phyloP scores from a whole-genome alignment of 2,113 vertebrate species.

The Brienomyrus brachyistius region DNA sequence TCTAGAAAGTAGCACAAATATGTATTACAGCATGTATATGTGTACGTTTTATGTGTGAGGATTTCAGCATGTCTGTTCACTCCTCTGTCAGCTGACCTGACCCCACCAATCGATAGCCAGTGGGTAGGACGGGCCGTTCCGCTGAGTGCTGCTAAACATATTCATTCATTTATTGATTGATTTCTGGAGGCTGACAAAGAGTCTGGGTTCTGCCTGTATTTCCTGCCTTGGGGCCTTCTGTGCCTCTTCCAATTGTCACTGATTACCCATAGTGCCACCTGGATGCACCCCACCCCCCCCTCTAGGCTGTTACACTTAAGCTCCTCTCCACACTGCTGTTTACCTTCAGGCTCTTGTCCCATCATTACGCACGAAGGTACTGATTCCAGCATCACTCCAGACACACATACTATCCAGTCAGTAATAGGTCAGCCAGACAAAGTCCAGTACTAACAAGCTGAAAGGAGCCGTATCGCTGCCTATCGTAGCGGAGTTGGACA shows the following conservation, averaged over 20 bases:
- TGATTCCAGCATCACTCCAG: neutral
- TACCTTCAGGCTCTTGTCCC: neutral
- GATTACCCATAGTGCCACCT: neutral
- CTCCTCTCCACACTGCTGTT: neutral
- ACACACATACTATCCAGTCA: neutral
- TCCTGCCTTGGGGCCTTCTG: neutral
- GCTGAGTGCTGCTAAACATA: conserved; percentile 46
- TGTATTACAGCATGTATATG: neutral
- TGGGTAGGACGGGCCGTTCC: conserved; percentile 36
- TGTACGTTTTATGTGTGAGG: neutral
- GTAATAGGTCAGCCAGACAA: neutral
- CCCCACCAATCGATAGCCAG: conserved; percentile 46
- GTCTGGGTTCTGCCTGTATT: neutral
- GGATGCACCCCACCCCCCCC: neutral
- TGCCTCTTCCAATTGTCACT: neutral
- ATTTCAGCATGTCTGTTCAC: neutral
- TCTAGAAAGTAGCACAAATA: neutral
- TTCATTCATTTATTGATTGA: conserved; percentile 61
- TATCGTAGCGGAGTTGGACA: no score
- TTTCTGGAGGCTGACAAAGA: conserved; percentile 35
- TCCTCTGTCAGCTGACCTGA: conserved; percentile 32
- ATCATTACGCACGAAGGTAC: neutral
- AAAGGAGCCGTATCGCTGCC: no score
- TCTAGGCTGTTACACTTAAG: neutral
- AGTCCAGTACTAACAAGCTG: no score